Conservation (phyloP, 2,888 invertebrate species). For the Rotaria sp. region DNA sequence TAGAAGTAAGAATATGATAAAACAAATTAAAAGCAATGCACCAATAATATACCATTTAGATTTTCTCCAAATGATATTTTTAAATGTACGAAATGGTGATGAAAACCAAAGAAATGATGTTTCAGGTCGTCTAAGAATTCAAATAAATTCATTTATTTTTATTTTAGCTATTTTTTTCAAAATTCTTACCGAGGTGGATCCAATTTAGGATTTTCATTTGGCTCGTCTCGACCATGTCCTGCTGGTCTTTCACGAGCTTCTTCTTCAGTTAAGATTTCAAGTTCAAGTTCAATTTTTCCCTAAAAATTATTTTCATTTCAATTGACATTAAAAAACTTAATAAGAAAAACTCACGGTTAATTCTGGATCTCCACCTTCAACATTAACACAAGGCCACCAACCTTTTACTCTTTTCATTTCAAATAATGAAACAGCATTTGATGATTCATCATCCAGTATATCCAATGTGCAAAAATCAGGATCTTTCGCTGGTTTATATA, state of each 20-base stretch:
- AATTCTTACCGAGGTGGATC: conserved; percentile 55
- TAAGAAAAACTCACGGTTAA: conserved; percentile 61
- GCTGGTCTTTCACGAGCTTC: conserved; percentile 51
- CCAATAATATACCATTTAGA: conserved; percentile 57
- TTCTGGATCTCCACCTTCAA: conserved; percentile 72
- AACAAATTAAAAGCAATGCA: conserved; percentile 49
- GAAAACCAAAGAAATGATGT: conserved; percentile 59
- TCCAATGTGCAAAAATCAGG: conserved; percentile 49
- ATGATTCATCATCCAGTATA: conserved; percentile 64
- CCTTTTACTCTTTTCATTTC: conserved; percentile 79
- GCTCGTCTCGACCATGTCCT: conserved; percentile 58
- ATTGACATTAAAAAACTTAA: neutral
- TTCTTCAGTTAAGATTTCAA: conserved; percentile 50
- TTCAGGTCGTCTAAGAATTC: conserved; percentile 55
- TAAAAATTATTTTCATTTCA: conserved; percentile 42
- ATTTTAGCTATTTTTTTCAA: neutral
- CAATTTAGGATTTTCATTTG: conserved; percentile 55
- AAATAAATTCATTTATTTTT: neutral
- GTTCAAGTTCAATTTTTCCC: conserved; percentile 57
- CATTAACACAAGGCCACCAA: conserved; percentile 73
- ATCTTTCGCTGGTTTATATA: conserved; percentile 77
- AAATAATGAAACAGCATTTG: conserved; percentile 57
- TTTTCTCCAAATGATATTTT: conserved; percentile 56
- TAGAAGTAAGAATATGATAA: conserved; percentile 53
- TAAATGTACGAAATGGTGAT: conserved; percentile 57